phyloP scores from a whole-genome alignment of 2,888 invertebrate species.

The Chrysopilus asiliformis region DNA sequence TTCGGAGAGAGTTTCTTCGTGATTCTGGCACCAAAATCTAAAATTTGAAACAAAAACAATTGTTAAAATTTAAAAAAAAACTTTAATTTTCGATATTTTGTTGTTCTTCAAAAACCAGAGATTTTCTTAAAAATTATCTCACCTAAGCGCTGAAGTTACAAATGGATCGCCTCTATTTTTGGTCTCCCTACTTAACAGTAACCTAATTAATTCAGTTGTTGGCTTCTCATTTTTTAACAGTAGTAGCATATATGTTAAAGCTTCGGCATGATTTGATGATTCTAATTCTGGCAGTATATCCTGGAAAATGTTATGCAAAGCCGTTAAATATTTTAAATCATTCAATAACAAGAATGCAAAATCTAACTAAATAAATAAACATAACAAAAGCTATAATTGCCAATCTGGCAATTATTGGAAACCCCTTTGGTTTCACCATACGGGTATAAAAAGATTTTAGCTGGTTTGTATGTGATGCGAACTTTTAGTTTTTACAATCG shows the following conservation, averaged over 20 bases:
- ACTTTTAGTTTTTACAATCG: too few species aligned
- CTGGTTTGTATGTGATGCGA: too few species aligned
- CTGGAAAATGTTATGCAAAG: conserved; percentile 18
- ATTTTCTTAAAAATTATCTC: conserved; percentile 8
- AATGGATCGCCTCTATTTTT: conserved; percentile 67
- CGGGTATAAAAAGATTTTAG: too few species aligned
- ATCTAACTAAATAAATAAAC: too few species aligned
- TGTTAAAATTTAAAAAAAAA: not conserved
- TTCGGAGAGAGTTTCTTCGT: conserved; percentile 77
- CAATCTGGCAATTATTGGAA: too few species aligned
- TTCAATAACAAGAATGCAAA: too few species aligned
- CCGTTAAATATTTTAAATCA: too few species aligned
- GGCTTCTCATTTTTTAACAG: conserved; percentile 88
- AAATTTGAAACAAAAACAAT: not conserved
- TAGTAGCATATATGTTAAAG: conserved; percentile 76
- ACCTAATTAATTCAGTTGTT: conserved; percentile 69
- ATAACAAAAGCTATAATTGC: too few species aligned
- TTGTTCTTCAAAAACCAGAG: too few species aligned
- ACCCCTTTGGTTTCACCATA: too few species aligned
- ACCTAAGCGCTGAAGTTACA: conserved; percentile 77
- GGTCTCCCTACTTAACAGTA: conserved; percentile 62
- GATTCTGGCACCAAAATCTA: conserved; percentile 82
- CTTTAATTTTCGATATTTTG: not conserved
- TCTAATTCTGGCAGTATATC: conserved; percentile 57
- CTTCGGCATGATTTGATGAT: conserved; percentile 79